These are phyloP conservation scores for Lasioglossum albipes DNA, from an alignment of 1,140 invertebrate genomes.

Conservation along the genomic window DNA sequence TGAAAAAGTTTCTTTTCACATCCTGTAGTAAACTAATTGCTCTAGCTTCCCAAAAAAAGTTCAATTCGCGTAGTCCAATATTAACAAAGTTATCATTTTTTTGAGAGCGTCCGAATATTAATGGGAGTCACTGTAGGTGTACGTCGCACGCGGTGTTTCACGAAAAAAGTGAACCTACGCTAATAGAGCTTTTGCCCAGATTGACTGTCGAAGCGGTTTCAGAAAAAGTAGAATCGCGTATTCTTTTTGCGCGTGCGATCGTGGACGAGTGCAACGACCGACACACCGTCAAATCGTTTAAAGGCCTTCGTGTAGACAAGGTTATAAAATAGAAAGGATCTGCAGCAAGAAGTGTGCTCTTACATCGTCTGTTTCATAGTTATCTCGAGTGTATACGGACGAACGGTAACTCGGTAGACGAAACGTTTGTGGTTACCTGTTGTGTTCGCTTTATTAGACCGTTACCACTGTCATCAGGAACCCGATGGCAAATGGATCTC, in stretches of 20 bases:
- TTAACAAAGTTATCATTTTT: too few relatives aligned
- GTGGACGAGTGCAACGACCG: not conserved
- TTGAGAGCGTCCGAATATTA: too few relatives aligned
- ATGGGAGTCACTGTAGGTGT: too few relatives aligned
- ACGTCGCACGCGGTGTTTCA: too few relatives aligned
- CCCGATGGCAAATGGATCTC: slow-evolving; percentile 26
- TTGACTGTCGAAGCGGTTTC: too few relatives aligned
- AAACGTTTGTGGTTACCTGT: slow-evolving; percentile 23
- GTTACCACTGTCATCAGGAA: slow-evolving; percentile 29
- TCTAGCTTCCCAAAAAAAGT: too few relatives aligned
- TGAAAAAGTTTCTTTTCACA: too few relatives aligned
- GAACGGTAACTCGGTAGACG: slow-evolving; percentile 20
- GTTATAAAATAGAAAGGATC: slow-evolving; percentile 15
- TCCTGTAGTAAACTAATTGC: too few relatives aligned
- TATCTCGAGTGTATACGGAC: not conserved
- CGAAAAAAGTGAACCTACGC: too few relatives aligned
- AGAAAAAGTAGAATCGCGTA: not conserved
- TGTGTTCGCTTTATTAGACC: slow-evolving; percentile 34
- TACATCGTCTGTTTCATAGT: not conserved
- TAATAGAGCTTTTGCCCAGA: too few relatives aligned
- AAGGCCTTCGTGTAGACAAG: not conserved
- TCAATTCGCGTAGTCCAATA: too few relatives aligned
- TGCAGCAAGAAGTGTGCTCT: not conserved
- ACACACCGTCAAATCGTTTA: not conserved
- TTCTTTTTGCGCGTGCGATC: not conserved